Conservation (phyloP, 2,888 invertebrate genomes). For the Drosophila flavopinicola region DNA sequence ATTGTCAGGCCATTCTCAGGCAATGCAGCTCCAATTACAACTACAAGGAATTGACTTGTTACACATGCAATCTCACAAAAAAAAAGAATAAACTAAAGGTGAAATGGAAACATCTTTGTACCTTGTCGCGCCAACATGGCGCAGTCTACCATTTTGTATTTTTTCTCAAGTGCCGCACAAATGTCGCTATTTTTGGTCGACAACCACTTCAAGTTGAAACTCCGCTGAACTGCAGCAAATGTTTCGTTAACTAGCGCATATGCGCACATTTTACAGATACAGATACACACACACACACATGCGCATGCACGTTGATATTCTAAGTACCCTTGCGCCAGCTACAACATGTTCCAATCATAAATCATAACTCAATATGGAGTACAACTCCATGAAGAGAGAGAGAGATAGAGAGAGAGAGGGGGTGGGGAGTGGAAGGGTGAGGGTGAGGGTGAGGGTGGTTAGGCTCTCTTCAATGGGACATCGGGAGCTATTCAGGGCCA, state of each 20-base stretch:
- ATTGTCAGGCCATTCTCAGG: constrained; percentile 43
- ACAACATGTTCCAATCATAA: constrained; percentile 76
- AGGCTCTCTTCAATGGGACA: constrained; percentile 51
- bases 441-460: constrained; percentile 36
- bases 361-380: constrained; percentile 81
- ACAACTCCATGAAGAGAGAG: constrained; percentile 27
- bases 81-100: neutral
- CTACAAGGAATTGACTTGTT: constrained; percentile 46
- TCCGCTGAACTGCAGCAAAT: constrained; percentile 50
- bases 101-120: constrained; percentile 42
- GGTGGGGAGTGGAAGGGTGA: neutral
- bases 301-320: constrained; percentile 27
- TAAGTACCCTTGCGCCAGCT: constrained; percentile 70
- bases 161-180: constrained; percentile 65
- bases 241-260: constrained; percentile 74
- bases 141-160: constrained; percentile 34
- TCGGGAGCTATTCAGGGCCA: constrained; percentile 33
- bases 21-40: constrained; percentile 66
- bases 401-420: constrained; percentile 5
- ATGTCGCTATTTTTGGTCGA: constrained; percentile 72
- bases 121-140: constrained; percentile 59
- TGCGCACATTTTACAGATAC: constrained; percentile 65
- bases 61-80: constrained; percentile 10
- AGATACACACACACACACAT: constrained; percentile 10
- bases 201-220: constrained; percentile 59